A percentile compares a stretch with the other conserved stretches of the same genome.
phyloP scores from a whole-genome alignment of 2,113 vertebrate genomes.

The Aythya baeri region DNA sequence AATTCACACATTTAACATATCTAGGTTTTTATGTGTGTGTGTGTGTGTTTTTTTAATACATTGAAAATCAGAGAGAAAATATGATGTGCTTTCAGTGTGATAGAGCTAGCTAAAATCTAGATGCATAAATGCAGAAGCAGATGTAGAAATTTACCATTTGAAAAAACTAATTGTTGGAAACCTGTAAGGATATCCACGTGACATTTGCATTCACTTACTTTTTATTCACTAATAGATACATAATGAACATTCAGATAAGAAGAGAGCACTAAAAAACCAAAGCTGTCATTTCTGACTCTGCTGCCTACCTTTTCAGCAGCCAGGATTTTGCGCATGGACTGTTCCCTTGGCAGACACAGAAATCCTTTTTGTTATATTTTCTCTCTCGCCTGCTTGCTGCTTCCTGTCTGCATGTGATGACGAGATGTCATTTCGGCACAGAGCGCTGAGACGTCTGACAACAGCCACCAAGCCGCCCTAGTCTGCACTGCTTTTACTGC shows the following conservation, averaged over 20 bases:
- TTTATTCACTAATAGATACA: not conserved
- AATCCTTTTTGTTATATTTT: slow-evolving; percentile 56
- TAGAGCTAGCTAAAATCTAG: not conserved
- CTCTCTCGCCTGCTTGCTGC: slow-evolving; percentile 36
- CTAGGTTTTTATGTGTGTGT: too few species aligned
- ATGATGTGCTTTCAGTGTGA: not conserved
- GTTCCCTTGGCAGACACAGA: slow-evolving; percentile 26
- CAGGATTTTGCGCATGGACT: slow-evolving; percentile 25
- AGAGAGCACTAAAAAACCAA: not conserved
- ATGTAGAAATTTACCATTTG: not conserved
- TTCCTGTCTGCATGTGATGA: slow-evolving; percentile 57
- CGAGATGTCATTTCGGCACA: slow-evolving; percentile 2
- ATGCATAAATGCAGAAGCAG: not conserved
- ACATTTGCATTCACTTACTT: not conserved
- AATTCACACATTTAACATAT: not conserved
- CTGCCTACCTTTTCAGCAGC: slow-evolving; percentile 20
- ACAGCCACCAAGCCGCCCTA: not conserved
- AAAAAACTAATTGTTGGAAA: not conserved
- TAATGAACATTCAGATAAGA: not conserved
- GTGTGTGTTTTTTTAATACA: not conserved
- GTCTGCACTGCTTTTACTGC: not conserved
- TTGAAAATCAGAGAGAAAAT: not conserved
- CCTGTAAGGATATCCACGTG: not conserved
- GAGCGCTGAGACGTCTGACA: slow-evolving; percentile 23
- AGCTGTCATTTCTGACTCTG: not conserved